Conservation (phyloP, 2,113 vertebrate species). For the Nerophis ophidion region DNA sequence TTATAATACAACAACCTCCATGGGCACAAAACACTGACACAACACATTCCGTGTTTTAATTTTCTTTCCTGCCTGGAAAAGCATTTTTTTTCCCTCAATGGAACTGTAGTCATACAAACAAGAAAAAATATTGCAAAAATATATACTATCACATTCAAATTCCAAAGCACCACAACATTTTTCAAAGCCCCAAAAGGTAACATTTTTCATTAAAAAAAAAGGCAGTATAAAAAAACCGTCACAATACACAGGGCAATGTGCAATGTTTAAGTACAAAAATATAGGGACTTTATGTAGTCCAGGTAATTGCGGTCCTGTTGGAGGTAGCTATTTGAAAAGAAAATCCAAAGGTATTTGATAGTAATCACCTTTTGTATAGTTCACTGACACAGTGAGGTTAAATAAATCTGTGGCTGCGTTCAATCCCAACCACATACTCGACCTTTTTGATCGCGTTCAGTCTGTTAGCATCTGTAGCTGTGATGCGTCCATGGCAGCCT, state of each 20-base stretch:
- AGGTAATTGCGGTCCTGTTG: neutral
- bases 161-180: neutral
- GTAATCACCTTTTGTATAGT: neutral
- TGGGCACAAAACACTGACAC: no score
- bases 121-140: slow-evolving; percentile 1
- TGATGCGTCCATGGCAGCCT: neutral
- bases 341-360: neutral
- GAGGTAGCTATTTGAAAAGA: slow-evolving; percentile 3
- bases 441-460: neutral
- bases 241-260: no score
- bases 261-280: no score
- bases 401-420: slow-evolving; percentile 1
- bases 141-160: neutral
- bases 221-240: no score
- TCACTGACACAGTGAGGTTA: slow-evolving; percentile 11
- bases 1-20: no score
- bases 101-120: neutral
- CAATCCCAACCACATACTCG: slow-evolving; percentile 3
- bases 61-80: neutral
- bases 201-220: no score
- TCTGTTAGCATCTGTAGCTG: neutral
- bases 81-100: no score
- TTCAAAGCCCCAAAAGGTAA: neutral
- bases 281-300: no score
- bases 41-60: neutral